Evolutionary conservation across 2,113 vertebrate genomes (phyloP), one percentile per base, ranked within the genome.

Genomic region (Charina bottae): DNA sequence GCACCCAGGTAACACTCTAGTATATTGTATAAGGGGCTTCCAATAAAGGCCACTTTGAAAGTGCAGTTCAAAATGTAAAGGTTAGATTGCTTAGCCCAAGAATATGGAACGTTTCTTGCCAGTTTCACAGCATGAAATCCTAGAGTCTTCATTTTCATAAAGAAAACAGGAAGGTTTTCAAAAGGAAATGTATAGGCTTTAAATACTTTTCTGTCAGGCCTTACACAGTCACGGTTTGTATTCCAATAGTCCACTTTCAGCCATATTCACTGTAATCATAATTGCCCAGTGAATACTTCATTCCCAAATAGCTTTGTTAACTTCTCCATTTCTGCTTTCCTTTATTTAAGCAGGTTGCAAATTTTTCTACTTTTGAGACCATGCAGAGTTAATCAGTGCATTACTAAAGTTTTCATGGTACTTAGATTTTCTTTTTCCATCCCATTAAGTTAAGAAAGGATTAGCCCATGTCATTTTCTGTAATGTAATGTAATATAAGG

Each of bases 401-500:
- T 62, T 62, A 49, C 24, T 88, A 88, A 62, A 88, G 87, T 46
- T 88, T 60, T 88, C 87, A 62, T 88, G 23, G 33, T 46, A 62
- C 37, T 60, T 62, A 42, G 37, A 88, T 62, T 62, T 26, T 62
- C 58, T 62, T 88, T 42, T 46, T 88, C 37, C 42, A 46, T 88
- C 24, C 37, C 13, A 62, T 49, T 62, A 87, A 88, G 46, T 88
- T 88, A 28, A 46, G 33, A 62, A 88, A 60, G 58, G 21, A 24
- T 37, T 60, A 60, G 58, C 28, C 17, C 46, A 53, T 53, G 24
- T 23, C 49, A 53, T 85, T 53, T 85, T 49, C 49, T 85, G 46
- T 85, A 49, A 85, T 78, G 72, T 78, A 78, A 78, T 37, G 68
- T 78, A 49, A 49, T 37, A 17, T 78, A 60, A 24, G 28, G n/a